Evolutionary conservation across 2,888 invertebrate genomes (phyloP).

Genomic region (Tillus elongatus): DNA sequence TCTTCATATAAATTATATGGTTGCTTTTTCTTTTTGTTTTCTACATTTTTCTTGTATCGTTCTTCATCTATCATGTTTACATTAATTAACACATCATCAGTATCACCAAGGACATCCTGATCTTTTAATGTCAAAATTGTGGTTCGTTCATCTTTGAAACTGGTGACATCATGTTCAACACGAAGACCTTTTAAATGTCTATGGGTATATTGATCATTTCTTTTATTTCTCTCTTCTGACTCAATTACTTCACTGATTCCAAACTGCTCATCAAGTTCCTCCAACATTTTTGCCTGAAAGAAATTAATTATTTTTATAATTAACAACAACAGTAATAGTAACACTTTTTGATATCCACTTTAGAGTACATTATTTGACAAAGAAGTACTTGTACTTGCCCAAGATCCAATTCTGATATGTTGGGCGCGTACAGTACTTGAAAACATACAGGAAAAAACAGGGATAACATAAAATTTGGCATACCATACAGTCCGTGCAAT

Average conservation of each 20-base stretch:
- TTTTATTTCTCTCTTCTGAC: constrained; percentile 56
- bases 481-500: too few species aligned
- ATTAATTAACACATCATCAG: constrained; percentile 82
- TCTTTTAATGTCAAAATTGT: constrained; percentile 91
- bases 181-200: constrained; percentile 70
- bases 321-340: neutral
- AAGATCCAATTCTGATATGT: too few species aligned
- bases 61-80: constrained; percentile 84
- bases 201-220: constrained; percentile 55
- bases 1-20: constrained; percentile 82
- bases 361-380: too few species aligned
- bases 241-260: constrained; percentile 80
- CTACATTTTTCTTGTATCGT: constrained; percentile 73
- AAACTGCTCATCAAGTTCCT: constrained; percentile 92
- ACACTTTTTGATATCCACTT: neutral
- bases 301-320: constrained; percentile 9
- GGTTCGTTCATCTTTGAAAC: constrained; percentile 66
- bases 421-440: too few species aligned
- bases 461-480: too few species aligned
- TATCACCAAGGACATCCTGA: constrained; percentile 77
- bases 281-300: constrained; percentile 76
- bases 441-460: too few species aligned
- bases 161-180: constrained; percentile 72
- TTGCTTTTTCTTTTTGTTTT: constrained; percentile 74
- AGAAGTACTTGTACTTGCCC: too few species aligned